A percentile compares a stretch with the other conserved stretches of the same genome.
Conservation (phyloP, 1,140 invertebrate genomes). For the Ceratosolen fusciceps region DNA sequence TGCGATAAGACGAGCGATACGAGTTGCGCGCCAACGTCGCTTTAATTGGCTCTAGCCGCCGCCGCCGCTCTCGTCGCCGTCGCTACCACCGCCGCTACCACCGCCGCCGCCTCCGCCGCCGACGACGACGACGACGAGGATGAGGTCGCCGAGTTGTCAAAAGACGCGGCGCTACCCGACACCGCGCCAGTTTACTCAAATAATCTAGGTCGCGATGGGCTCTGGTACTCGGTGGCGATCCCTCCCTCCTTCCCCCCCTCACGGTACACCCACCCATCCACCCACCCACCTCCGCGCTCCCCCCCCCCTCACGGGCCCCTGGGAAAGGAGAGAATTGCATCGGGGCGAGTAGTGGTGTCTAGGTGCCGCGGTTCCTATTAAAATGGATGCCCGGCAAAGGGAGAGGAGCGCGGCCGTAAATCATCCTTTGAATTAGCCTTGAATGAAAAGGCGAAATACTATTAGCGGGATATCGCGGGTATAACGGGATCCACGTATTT, state of each 20-base stretch:
- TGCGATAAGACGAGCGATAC: not conserved
- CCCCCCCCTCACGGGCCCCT: too few species aligned
- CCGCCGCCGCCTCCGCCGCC: not conserved
- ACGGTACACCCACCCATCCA: too few species aligned
- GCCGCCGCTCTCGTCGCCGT: not conserved
- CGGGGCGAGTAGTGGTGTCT: not conserved
- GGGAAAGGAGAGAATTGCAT: too few species aligned
- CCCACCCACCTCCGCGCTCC: too few species aligned
- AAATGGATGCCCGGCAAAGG: not conserved
- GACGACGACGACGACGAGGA: not conserved
- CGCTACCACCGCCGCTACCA: not conserved
- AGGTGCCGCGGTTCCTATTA: too few species aligned
- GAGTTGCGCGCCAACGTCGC: not conserved
- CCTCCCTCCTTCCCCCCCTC: too few species aligned
- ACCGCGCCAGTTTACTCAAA: not conserved
- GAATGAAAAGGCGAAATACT: not conserved
- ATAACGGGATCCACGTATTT: too few species aligned
- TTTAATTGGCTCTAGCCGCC: too few species aligned
- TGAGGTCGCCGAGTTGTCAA: not conserved
- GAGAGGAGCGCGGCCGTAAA: not conserved
- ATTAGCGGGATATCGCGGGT: not conserved
- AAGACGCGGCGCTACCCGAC: not conserved
- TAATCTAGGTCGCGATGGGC: not conserved
- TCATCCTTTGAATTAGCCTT: not conserved
- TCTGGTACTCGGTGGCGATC: too few species aligned